Percentiles rank a stretch among this genome's conserved stretches.
Evolutionary conservation across 2,797 vertebrate species (phyloP).

Genomic region (Sparidentex hasta): DNA sequence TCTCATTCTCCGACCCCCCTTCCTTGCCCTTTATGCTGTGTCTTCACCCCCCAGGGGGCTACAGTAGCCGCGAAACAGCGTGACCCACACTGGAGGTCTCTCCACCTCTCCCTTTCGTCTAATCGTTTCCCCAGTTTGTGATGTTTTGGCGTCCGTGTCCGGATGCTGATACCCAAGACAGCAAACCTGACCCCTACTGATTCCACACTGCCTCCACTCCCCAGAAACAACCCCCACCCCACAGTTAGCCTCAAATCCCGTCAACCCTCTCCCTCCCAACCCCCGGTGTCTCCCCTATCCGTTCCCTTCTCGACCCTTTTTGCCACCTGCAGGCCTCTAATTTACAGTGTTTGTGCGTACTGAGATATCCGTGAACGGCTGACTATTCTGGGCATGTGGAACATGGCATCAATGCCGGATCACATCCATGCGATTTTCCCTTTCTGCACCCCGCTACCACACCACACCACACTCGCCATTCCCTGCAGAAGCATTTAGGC

Average conservation of each 20-base stretch:
- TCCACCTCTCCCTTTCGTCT: conserved; percentile 54
- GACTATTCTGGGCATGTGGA: conserved; percentile 81
- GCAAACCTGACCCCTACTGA: conserved; percentile 80
- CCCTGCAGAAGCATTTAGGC: conserved; percentile 51
- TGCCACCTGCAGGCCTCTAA: conserved; percentile 69
- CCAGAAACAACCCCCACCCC: conserved; percentile 61
- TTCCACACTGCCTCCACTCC: conserved; percentile 67
- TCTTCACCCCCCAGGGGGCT: conserved; percentile 65
- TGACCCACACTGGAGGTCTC: conserved; percentile 57
- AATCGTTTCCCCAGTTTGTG: conserved; percentile 81
- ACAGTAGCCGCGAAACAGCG: conserved; percentile 69
- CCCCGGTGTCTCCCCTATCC: conserved; percentile 14
- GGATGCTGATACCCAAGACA: conserved; percentile 81
- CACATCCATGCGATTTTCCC: conserved; percentile 61
- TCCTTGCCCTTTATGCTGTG: conserved; percentile 51
- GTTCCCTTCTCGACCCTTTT: conserved; percentile 59
- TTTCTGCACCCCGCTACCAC: conserved; percentile 49
- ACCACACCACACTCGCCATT: conserved; percentile 25
- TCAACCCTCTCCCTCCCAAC: conserved; percentile 31
- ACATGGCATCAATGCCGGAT: conserved; percentile 77
- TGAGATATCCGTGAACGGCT: conserved; percentile 77
- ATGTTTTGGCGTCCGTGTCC: conserved; percentile 74
- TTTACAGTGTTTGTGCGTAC: conserved; percentile 84
- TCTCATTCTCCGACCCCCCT: conserved; percentile 55
- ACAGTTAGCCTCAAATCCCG: conserved; percentile 34